A percentile compares a stretch with the other conserved stretches of the same genome.
phyloP scores from a whole-genome alignment of 2,113 vertebrate species.

The Ochotona curzoniae region DNA sequence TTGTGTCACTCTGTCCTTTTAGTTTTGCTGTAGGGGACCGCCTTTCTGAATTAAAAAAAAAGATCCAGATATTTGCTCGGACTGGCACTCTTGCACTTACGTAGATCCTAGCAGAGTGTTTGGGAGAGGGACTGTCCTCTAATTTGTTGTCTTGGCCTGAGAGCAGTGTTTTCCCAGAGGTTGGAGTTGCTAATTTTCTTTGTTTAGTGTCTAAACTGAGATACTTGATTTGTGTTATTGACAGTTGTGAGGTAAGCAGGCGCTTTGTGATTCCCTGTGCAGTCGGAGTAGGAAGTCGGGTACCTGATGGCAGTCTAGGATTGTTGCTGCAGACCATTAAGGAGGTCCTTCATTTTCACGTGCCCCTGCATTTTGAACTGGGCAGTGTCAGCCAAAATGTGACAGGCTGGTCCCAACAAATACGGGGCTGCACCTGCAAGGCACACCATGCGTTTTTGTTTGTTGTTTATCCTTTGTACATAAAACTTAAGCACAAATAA shows the following conservation, averaged over 20 bases:
- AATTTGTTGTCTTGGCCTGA: not conserved
- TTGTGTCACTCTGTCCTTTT: conserved; percentile 6
- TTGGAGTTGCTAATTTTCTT: not conserved
- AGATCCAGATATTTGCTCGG: conserved; percentile 25
- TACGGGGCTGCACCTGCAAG: not conserved
- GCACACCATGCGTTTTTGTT: not conserved
- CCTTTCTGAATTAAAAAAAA: conserved; percentile 31
- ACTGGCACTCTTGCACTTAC: not conserved
- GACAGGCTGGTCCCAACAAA: not conserved
- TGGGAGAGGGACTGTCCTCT: not conserved
- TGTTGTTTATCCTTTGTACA: not conserved
- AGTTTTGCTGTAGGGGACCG: not conserved
- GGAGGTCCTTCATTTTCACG: not conserved
- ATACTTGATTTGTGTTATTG: conserved; percentile 20
- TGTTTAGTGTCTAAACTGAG: not conserved
- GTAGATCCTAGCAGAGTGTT: not conserved
- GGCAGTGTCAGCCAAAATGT: conserved; percentile 6
- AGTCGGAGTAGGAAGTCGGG: not conserved
- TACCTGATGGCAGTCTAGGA: not conserved
- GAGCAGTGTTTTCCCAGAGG: not conserved
- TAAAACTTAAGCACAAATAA: conserved; percentile 9
- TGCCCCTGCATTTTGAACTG: not conserved
- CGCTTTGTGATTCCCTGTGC: conserved; percentile 28
- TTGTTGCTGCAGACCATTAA: not conserved
- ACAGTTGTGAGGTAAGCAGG: not conserved